Evolutionary conservation across 2,888 invertebrate species (phyloP).

Genomic region (Metalampra italica): DNA sequence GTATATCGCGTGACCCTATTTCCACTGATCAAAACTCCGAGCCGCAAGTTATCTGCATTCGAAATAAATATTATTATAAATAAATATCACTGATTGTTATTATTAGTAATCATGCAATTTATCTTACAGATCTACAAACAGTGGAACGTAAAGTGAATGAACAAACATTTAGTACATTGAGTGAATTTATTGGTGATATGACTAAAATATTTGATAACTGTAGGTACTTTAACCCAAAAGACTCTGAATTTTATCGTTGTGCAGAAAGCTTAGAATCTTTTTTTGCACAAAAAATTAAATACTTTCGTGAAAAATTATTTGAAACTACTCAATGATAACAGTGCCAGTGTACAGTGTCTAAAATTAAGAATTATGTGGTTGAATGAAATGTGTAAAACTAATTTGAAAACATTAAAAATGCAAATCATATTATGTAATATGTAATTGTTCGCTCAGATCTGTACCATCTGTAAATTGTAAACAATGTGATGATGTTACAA

Average conservation of each 20-base stretch:
- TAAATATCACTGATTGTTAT: no score
- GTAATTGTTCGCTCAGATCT: conserved; percentile 44
- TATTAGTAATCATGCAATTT: no score
- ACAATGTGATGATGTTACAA: conserved; percentile 64
- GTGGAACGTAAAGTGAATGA: conserved; percentile 92
- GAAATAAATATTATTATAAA: no score
- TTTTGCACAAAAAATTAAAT: conserved; percentile 96
- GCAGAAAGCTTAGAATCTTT: conserved; percentile 96
- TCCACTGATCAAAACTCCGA: neutral
- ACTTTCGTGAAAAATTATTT: conserved; percentile 89
- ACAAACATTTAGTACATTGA: conserved; percentile 89
- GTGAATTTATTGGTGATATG: conserved; percentile 98
- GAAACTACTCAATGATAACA: conserved; percentile 76
- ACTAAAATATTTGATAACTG: conserved; percentile 99
- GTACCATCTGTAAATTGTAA: conserved; percentile 63
- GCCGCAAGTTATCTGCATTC: no score
- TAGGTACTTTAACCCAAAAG: conserved; percentile 97
- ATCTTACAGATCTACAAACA: conserved; percentile 90
- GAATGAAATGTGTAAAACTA: conserved; percentile 18
- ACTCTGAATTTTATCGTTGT: conserved; percentile 97
- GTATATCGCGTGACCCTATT: neutral
- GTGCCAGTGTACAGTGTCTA: conserved; percentile 54
- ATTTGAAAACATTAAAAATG: conserved; percentile 4
- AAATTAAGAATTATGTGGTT: conserved; percentile 21
- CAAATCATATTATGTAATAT: conserved; percentile 19